Evolutionary conservation across 2,113 vertebrate genomes (phyloP), one percentile per base, ranked within the genome.

Genomic region (Xenus cinereus): DNA sequence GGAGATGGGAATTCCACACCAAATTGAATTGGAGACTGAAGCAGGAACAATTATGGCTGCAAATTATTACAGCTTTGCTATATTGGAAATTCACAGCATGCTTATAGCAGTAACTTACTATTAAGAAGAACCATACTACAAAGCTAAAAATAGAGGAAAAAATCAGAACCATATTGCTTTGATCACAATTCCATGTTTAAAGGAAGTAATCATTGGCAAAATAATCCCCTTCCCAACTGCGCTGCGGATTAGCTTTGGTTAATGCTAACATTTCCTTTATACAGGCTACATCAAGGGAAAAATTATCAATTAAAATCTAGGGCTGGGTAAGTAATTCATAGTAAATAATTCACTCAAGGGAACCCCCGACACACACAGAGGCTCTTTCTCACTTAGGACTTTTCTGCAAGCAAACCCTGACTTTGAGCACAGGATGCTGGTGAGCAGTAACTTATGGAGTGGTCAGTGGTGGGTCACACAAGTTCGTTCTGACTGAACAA

Each of bases 11-110:
- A 96, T 96, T 94, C 96, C 82, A 84, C 68, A 92, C 51, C 72
- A 97, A 95, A 96, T 96, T 96, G 95, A 94, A 88, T 75, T 90
- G 95, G 92, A 95, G 90, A 82, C 86, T 63, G 91, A 87, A 97
- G 86, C 80, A 93, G 78, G 92, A 95, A 91, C 91, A 93, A 95
- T 96, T 97, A 95, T 80, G 93, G 87, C 71, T 94, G 84, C 69
- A 87, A 92, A 95, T 97, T 93, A 96, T 89, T 85, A 93, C 95
- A 93, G 93, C 92, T 89, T 80, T 90, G 57, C 86, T 95, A 84
- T 85, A 75, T 54, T 95, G 81, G 74, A 97, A 93, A 92, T 92
- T 92, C 94, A 91, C 94, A 93, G 95, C 66, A 13, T 87, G 95
- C 76, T 73, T 91, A 83, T 14, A 66, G 71, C 1, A 0, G 74